Evolutionary conservation across 2,888 invertebrate species (phyloP), one percentile per base, ranked within the genome.

Genomic region (Bembecia ichneumoniformis): DNA sequence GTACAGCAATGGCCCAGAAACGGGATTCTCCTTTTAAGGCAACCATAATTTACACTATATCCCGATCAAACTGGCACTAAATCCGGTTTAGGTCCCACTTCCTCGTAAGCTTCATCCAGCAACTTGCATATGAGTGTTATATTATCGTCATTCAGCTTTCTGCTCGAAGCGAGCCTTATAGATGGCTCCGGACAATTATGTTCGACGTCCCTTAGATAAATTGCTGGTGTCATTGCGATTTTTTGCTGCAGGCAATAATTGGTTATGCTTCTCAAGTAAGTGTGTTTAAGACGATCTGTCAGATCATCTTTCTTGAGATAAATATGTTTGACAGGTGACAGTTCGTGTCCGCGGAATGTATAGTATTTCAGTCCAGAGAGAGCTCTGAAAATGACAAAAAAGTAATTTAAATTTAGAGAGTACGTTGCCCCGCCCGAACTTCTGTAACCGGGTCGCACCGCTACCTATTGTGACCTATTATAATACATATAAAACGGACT

Each of bases 321-420:
- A 1, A 96, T 69, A 71, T 94, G 94, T 58, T 95, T 94, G 0
- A 95, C 75, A 0, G 96, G 96, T 0, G 94, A 93, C 0, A 91
- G 59, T 3, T 82, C 81, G 58, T 91, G 86, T 3, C 93, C 93
- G 3, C 83, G 68, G 56, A 91, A 73, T n/a, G 64, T 74, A 61
- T 83, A 87, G 60, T 88, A 67, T 47, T 83, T 77, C 7, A 91
- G 75, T 2, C 71, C 64, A 1, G 70, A 56, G 17, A 90, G 71
- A 3, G 83, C 79, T 15, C 83, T 88, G 80, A 4, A 74, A 71
- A 40, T 0, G 46, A 40, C 46, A 45, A 47, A 20, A n/a, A n/a
- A n/a, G n/a, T n/a, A n/a, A n/a, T n/a, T n/a, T n/a, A n/a, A n/a
- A n/a, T n/a, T n/a, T n/a, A n/a, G n/a, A n/a, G n/a, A n/a, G n/a